Base-by-base conservation (phyloP, 1,140 invertebrate species). In the Atta colombica region DNA sequence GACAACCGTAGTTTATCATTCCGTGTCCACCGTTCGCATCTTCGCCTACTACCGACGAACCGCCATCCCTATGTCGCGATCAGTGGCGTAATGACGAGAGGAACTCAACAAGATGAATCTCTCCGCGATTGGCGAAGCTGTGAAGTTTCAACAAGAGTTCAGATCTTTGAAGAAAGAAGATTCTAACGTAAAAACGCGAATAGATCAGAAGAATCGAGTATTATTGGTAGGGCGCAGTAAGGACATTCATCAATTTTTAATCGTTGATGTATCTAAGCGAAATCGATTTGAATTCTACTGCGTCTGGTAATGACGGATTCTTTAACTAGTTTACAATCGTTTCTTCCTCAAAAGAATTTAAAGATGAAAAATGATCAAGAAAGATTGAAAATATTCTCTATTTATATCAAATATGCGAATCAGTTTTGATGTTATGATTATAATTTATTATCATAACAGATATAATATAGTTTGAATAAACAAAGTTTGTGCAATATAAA, bases 1-100 rank as follows among this genome's bases (percentile, higher is more conserved):
- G 45, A 25, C 63, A 39, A 58, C 35, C 49, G 68, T 58, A 77
- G 60, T 87, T 78, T 80, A 80, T 88, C 88, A 81, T 72, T 66
- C 69, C 71, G 25, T 35, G 53, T 51, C 77, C 71, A 69, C 39
- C 35, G 49, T 85, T 31, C 49, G 53, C 85, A 25, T 81, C 39
- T 69, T 60, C 65, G 53, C 14, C 53, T 80, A 58, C 25, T 80
- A 58, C 45, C 2, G 28, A 84, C 16, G 8, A 74, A 65, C 45
- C 49, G 49, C 61, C 61, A 51, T 68, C 51, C 28, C 53, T 7
- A 71, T 86, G 45, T 77, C 28, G 65, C 81, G 49, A 85, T 85
- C 61, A 78, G 74, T 55, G 72, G 45, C 72, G 74, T 77, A 78
- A 85, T 85, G 66, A 78, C 25, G 51, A 55, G 49, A 63, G 28